Evolutionary conservation across 1,140 invertebrate species (phyloP).

Genomic region (Drosophila kurseongensis): DNA sequence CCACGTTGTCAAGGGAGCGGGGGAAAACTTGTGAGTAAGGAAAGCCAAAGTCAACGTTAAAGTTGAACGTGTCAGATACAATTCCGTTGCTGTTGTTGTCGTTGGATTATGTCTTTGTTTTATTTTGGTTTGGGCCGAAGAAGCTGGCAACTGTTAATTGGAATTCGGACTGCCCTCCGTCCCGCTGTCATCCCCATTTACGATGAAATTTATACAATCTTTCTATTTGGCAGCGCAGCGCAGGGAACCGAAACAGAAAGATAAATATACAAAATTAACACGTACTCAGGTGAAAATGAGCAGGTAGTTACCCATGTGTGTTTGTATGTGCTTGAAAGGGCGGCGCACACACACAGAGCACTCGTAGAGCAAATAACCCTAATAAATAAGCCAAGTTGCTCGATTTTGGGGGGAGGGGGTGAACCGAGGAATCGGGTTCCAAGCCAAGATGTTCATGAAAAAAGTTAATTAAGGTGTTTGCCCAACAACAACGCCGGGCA

Average conservation of each 20-base stretch:
- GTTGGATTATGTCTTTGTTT: constrained; percentile 37
- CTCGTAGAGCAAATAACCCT: constrained; percentile 72
- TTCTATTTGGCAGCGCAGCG: constrained; percentile 46
- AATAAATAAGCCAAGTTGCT: constrained; percentile 79
- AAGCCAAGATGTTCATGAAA: constrained; percentile 66
- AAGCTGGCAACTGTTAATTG: constrained; percentile 67
- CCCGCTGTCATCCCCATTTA: constrained; percentile 18
- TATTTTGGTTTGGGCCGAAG: constrained; percentile 20
- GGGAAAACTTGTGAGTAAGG: constrained; percentile 33
- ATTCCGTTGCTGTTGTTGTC: constrained; percentile 16
- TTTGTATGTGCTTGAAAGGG: constrained; percentile 44
- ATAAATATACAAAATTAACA: constrained; percentile 83
- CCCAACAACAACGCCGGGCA: constrained; percentile 61
- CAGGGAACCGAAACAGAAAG: constrained; percentile 48
- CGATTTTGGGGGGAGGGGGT: constrained; percentile 27
- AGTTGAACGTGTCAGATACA: constrained; percentile 69
- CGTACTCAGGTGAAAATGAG: constrained; percentile 80
- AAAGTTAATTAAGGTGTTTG: constrained; percentile 83
- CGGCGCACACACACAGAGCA: constrained; percentile 33
- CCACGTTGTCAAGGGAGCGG: constrained; percentile 58
- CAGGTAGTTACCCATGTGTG: constrained; percentile 59
- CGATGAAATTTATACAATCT: constrained; percentile 58
- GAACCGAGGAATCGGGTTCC: constrained; percentile 9
- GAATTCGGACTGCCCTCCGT: constrained; percentile 56
- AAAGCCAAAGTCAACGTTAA: constrained; percentile 54